phyloP scores from a whole-genome alignment of 2,797 vertebrate genomes.

The Hippopotamyrus pictus region DNA sequence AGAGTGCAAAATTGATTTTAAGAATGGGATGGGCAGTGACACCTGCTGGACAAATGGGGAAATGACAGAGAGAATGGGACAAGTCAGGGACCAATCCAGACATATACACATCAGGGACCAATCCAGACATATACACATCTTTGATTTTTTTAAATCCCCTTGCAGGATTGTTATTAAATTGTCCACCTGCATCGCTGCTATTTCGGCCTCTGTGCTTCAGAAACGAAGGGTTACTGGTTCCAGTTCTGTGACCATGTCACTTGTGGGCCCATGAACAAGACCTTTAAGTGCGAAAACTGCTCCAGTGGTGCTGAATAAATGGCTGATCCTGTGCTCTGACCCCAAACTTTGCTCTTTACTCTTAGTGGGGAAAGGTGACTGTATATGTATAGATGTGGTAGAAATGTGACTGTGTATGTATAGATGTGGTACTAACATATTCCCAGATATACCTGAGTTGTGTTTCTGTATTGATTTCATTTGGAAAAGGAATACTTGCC shows the following conservation, averaged over 20 bases:
- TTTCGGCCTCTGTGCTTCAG: not conserved
- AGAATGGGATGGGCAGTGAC: not conserved
- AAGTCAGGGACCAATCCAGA: not conserved
- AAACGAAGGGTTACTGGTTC: not conserved
- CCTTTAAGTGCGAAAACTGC: not conserved
- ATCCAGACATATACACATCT: not conserved
- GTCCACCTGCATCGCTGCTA: not conserved
- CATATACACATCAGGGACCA: not conserved
- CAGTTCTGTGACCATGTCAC: not conserved
- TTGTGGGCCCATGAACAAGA: not conserved
- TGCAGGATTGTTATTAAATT: not conserved
- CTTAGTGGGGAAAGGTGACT: not conserved
- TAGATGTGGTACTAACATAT: not conserved
- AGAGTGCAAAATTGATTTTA: not conserved
- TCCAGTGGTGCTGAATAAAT: not conserved
- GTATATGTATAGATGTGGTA: no score
- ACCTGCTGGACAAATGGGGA: not conserved
- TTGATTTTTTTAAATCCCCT: not conserved
- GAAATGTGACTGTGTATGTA: not conserved
- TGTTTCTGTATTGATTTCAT: not conserved
- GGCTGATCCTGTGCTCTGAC: not conserved
- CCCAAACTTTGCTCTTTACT: not conserved
- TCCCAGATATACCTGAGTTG: not conserved
- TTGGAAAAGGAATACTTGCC: no score
- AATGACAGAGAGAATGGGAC: not conserved